Evolutionary conservation across 1,140 invertebrate species (phyloP), one percentile per base, ranked within the genome.

Genomic region (Batillaria attramentaria): DNA sequence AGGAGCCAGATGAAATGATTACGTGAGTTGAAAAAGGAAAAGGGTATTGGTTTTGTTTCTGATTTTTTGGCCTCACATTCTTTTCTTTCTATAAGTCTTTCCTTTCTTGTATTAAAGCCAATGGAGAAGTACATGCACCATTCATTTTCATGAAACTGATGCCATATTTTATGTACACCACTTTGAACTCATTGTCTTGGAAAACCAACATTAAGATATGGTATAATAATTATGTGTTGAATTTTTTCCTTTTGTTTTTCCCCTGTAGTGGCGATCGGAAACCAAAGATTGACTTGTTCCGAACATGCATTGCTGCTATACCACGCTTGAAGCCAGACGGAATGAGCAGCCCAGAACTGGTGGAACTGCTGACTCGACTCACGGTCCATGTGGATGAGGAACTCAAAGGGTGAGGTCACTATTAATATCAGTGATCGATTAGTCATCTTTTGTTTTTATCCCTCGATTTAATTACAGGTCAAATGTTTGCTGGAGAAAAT

Each of bases 271-370:
- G 97, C 0, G 98, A 99, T 89, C 93, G 97, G n/a, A 99, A 99
- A 90, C 97, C 98, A 0, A 95, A 98, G 87, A 97, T 99, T 80
- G 98, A 99, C 92, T 91, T 99, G 79, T 99, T 99, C 88, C 94
- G 98, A 33, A 99, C 98, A 0, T 99, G 98, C 90, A 96, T 99
- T 28, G 98, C 98, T 31, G 98, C 98, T 4, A 98, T 99, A 83
- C 99, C 99, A 8, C 94, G 99, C 69, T 91, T 99, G 8, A 97
- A 99, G 82, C 98, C 98, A 0, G 98, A 99, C 91, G 97, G 97
- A 1, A 99, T 99, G 96, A 96, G 94, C 33, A 93, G 96, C 18
- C 93, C 94, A 24, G 98, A 99, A 91, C 92, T 99, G 70, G 96
- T 99, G 0, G 98, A 99, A 86, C 91, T 99, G 65, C 92, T 99